phyloP scores from a whole-genome alignment of 2,113 vertebrate species.

The Bufo gargarizans region DNA sequence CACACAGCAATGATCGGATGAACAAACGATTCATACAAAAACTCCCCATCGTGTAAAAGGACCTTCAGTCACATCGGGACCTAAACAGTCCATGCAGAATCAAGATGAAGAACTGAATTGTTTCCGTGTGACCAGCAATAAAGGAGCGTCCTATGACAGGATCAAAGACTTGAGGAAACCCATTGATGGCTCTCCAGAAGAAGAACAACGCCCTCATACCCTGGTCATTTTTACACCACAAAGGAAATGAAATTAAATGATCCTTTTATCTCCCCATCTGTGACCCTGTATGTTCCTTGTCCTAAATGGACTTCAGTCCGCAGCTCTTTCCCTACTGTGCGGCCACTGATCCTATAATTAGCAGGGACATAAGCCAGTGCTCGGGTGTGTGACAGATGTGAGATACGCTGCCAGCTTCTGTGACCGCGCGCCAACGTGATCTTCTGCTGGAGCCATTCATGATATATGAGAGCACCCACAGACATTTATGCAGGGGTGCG shows the following conservation, averaged over 20 bases:
- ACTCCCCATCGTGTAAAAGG: no score
- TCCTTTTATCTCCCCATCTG: slow-evolving; percentile 8
- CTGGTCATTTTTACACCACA: neutral
- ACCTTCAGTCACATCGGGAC: no score
- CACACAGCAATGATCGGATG: no score
- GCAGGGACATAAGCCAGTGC: slow-evolving; percentile 4
- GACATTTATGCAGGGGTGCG: no score
- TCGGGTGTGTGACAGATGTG: slow-evolving; percentile 32
- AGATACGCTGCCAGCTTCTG: neutral
- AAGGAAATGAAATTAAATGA: neutral
- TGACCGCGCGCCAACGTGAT: neutral
- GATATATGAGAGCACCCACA: neutral
- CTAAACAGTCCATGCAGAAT: no score
- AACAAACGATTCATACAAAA: no score
- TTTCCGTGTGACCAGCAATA: neutral
- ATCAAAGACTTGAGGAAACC: neutral
- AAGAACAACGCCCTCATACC: neutral
- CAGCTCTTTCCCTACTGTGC: neutral
- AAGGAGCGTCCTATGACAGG: neutral
- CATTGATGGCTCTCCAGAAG: neutral
- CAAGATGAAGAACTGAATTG: no score
- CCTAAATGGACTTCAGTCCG: neutral
- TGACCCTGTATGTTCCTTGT: neutral
- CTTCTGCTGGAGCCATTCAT: neutral
- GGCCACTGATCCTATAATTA: slow-evolving; percentile 28